These are phyloP conservation scores for Troides aeacus DNA, from an alignment of 2,888 invertebrate species.

Conservation along the genomic window DNA sequence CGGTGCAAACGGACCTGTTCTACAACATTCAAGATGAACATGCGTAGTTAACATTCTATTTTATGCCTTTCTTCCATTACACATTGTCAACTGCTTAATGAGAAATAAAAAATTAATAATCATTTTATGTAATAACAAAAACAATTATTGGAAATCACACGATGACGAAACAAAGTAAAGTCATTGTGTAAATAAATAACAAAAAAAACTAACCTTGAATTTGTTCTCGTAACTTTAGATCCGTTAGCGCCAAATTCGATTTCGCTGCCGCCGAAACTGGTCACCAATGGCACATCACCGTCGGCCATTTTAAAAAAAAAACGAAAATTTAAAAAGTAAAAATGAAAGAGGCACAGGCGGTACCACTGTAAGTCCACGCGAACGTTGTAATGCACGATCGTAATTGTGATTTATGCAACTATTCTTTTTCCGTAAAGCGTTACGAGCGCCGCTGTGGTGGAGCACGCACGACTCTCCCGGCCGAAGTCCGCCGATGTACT, in stretches of 20 bases:
- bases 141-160: neutral
- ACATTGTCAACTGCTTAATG: neutral
- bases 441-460: constrained; percentile 23
- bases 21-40: constrained; percentile 25
- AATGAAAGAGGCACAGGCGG: constrained; percentile 24
- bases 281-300: constrained; percentile 71
- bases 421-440: constrained; percentile 30
- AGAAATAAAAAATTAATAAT: neutral
- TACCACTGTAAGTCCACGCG: constrained; percentile 26
- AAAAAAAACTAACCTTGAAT: constrained; percentile 66
- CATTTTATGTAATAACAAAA: neutral
- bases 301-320: constrained; percentile 56
- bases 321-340: constrained; percentile 17
- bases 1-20: constrained; percentile 27
- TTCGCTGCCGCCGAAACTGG: constrained; percentile 69
- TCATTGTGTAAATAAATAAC: constrained; percentile 29
- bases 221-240: constrained; percentile 62
- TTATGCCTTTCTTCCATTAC: constrained; percentile 21
- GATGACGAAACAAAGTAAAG: neutral
- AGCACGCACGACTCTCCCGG: constrained; percentile 38
- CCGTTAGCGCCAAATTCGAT: constrained; percentile 69
- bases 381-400: constrained; percentile 11
- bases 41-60: constrained; percentile 24
- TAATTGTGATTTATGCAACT: constrained; percentile 32
- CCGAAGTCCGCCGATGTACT: constrained; percentile 57